Conservation (phyloP, 2,888 invertebrate species). For the Dryobota labecula region DNA sequence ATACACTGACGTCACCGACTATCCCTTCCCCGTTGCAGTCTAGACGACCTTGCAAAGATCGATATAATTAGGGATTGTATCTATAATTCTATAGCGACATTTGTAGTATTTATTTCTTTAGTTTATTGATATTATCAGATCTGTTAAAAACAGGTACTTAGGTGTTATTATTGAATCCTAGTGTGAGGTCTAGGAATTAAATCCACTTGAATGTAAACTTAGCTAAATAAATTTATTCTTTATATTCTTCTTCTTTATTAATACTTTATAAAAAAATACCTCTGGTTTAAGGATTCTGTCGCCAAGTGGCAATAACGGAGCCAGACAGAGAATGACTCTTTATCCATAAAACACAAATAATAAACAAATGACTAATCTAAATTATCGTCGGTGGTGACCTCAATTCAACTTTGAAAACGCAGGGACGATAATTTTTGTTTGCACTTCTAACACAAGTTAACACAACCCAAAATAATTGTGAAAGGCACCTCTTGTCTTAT, state of each 20-base stretch:
- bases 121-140: background rate
- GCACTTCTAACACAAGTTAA: background rate
- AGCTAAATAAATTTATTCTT: too few relatives aligned
- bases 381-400: too few relatives aligned
- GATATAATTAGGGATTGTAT: background rate
- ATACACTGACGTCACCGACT: background rate
- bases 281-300: background rate
- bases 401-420: too few relatives aligned
- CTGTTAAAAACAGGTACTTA: background rate
- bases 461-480: background rate
- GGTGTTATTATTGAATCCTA: too few relatives aligned
- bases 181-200: too few relatives aligned
- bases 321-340: background rate
- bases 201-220: too few relatives aligned
- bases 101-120: background rate
- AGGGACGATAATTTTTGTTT: too few relatives aligned
- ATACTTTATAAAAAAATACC: background rate
- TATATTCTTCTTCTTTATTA: too few relatives aligned
- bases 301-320: background rate
- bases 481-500: background rate
- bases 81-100: background rate
- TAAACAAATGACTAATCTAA: background rate
- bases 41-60: slow-evolving; percentile 5
- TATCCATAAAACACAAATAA: background rate
- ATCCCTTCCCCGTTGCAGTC: background rate